Conservation (phyloP, 2,888 invertebrate genomes). For the Acrocyrtus sp. region DNA sequence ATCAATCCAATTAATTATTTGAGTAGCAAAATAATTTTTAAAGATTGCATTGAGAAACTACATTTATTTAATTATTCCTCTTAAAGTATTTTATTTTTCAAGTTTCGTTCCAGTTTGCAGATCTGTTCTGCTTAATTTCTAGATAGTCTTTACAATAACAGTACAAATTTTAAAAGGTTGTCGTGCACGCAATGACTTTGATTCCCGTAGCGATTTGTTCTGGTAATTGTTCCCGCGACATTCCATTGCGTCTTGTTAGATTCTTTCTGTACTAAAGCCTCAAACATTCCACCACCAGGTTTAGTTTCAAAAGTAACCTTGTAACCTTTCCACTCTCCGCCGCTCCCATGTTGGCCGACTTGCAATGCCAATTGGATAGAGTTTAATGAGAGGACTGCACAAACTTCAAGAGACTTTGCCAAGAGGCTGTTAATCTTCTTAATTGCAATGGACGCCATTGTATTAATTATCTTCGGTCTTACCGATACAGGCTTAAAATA, state of each 20-base stretch:
- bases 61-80: no score
- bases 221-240: conserved; percentile 72
- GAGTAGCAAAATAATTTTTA: no score
- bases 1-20: no score
- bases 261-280: conserved; percentile 74
- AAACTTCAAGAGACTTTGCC: conserved; percentile 69
- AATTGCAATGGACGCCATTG: conserved; percentile 74
- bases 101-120: no score
- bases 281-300: conserved; percentile 80
- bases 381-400: conserved; percentile 74
- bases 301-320: conserved; percentile 66
- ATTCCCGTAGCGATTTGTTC: conserved; percentile 66
- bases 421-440: conserved; percentile 75
- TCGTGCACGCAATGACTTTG: conserved; percentile 66
- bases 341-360: conserved; percentile 68
- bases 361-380: conserved; percentile 70
- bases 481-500: conserved; percentile 67
- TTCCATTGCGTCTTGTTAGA: conserved; percentile 5
- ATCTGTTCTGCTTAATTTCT: no score
- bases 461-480: conserved; percentile 69
- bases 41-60: no score
- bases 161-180: conserved; percentile 64
- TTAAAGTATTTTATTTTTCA: no score
- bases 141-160: conserved; percentile 66
- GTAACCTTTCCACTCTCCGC: conserved; percentile 65